phyloP scores from a whole-genome alignment of 2,888 invertebrate genomes.

The Lordiphosa andalusiaca region DNA sequence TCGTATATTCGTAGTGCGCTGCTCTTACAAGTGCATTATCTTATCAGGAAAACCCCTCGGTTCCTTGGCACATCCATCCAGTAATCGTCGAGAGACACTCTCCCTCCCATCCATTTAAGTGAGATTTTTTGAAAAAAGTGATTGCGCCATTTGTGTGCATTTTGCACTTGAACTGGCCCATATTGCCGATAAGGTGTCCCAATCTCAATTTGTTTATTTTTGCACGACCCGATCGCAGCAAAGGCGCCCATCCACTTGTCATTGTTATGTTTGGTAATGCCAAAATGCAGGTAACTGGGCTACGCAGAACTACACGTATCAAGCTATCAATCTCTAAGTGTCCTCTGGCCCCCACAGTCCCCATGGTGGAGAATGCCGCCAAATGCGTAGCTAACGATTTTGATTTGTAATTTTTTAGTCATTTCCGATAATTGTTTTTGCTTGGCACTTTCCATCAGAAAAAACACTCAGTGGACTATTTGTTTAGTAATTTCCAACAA shows the following conservation, averaged over 20 bases:
- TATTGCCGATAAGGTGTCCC: conserved; percentile 28
- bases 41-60: conserved; percentile 49
- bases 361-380: neutral
- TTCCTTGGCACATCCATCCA: conserved; percentile 39
- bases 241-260: conserved; percentile 51
- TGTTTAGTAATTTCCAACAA: conserved; percentile 17
- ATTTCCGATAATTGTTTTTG: conserved; percentile 42
- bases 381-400: conserved; percentile 6
- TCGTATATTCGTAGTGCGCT: conserved; percentile 16
- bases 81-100: conserved; percentile 33
- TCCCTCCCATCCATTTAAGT: conserved; percentile 32
- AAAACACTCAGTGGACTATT: conserved; percentile 1
- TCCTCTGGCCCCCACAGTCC: neutral
- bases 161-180: conserved; percentile 70
- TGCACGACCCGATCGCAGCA: conserved; percentile 33
- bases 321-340: conserved; percentile 15
- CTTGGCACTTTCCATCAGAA: conserved; percentile 11
- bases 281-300: conserved; percentile 17
- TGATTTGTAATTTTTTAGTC: conserved; percentile 23
- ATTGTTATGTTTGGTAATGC: conserved; percentile 2
- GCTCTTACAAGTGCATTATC: conserved; percentile 47
- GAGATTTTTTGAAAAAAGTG: conserved; percentile 18
- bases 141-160: conserved; percentile 55
- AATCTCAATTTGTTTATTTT: conserved; percentile 59
- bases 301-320: neutral